Evolutionary conservation across 2,113 vertebrate species (phyloP), one percentile per base, ranked within the genome.

Genomic region (Semicossyphus pulcher): DNA sequence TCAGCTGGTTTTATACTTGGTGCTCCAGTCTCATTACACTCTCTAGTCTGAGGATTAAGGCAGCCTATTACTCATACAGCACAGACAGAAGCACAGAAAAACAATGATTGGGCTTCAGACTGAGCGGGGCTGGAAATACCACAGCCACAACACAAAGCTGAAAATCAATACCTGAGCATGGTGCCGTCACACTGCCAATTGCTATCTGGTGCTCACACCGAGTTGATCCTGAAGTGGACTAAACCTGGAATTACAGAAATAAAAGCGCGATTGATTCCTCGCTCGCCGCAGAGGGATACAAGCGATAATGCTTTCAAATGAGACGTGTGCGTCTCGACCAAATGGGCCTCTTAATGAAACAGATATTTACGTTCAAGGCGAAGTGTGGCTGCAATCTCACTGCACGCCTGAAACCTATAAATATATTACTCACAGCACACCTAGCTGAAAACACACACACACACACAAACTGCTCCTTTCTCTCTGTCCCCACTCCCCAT

Each of bases 201-300:
- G 61, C 42, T 44, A 56, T 76, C 45, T 47, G 47, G 48, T 67
- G 53, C 72, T 79, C 58, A 31, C 8, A 32, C 32, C 1, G 44
- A 70, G 49, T 62, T 74, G 36, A 26, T 70, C 48, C 48, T 76
- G 73, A 81, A 91, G 82, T 80, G 70, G 65, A 80, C 76, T 29
- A 64, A 86, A 84, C 51, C 52, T 72, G 26, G 52, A 92, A 80
- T 75, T 76, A 81, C 53, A 75, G 25, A 75, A 81, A 73, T 75
- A 45, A 66, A 81, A 80, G 67, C 69, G 41, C 77, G 76, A 88
- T 86, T 84, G 80, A 89, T 85, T 85, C 36, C 65, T 69, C 18
- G 6, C 59, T 80, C 52, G n/a, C 54, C 39, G 37, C 41, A 1
- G 49, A 58, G 68, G 48, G 49, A 76, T 39, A 60, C 65, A 32